Evolutionary conservation across 2,888 invertebrate genomes (phyloP).

Genomic region (Emmelina monodactyla): DNA sequence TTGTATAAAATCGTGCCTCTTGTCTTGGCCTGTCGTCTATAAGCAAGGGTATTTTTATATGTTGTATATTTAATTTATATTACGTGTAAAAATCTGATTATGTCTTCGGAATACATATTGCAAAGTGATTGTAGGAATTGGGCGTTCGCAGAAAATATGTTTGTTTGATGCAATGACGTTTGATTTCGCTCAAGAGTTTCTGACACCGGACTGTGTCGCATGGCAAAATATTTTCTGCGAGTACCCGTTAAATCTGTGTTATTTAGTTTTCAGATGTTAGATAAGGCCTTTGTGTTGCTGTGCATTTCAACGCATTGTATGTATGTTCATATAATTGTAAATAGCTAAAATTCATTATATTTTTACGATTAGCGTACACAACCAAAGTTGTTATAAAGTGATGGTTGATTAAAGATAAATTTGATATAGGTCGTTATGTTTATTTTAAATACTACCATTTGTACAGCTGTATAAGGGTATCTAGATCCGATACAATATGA

Average conservation of each 20-base stretch:
- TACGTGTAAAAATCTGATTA: constrained; percentile 44
- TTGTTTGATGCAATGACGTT: constrained; percentile 15
- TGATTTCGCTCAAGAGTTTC: constrained; percentile 3
- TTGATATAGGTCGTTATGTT: constrained; percentile 61
- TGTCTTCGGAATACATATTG: constrained; percentile 51
- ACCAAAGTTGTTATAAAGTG: constrained; percentile 69
- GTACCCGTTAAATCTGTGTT: constrained; percentile 58
- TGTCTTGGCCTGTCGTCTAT: constrained; percentile 65
- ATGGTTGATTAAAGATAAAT: constrained; percentile 65
- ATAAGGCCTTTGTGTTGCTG: constrained; percentile 62
- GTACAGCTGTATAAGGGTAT: constrained; percentile 42
- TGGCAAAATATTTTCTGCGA: constrained; percentile 42
- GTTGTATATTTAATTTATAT: constrained; percentile 36
- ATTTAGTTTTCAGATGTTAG: constrained; percentile 57
- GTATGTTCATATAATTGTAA: constrained; percentile 67
- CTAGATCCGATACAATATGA: constrained; percentile 31
- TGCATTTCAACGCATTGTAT: constrained; percentile 68
- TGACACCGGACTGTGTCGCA: constrained; percentile 8
- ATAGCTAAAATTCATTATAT: constrained; percentile 64
- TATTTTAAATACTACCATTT: constrained; percentile 49
- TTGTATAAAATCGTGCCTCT: constrained; percentile 63
- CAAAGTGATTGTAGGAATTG: constrained; percentile 42
- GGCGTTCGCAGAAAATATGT: constrained; percentile 46
- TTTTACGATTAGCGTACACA: constrained; percentile 68
- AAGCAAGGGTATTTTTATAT: constrained; percentile 50